phyloP scores from a whole-genome alignment of 2,113 vertebrate species.

The Heterocephalus glaber region DNA sequence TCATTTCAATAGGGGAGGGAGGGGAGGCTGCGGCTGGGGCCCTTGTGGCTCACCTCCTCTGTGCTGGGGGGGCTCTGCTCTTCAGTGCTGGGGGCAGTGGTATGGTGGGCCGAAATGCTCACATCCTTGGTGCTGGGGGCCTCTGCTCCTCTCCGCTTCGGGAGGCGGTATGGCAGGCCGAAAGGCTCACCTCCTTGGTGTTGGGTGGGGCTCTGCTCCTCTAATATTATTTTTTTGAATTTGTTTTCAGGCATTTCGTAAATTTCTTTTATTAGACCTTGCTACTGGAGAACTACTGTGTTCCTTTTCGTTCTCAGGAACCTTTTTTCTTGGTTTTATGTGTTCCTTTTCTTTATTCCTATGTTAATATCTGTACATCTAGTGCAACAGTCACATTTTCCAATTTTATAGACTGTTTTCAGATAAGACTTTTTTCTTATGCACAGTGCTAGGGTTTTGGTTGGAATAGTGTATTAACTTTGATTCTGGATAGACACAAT shows the following conservation, averaged over 20 bases:
- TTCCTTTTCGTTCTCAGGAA: not conserved
- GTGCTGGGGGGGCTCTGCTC: no score
- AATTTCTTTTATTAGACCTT: not conserved
- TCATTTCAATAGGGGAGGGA: no score
- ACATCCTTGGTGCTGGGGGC: no score
- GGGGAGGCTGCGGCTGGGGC: no score
- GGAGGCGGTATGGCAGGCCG: no score
- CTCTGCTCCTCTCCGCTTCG: no score
- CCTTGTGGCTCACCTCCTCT: no score
- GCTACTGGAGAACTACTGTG: not conserved
- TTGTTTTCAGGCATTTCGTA: not conserved
- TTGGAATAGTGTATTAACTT: not conserved
- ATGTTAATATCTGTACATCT: not conserved
- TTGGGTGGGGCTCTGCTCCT: no score
- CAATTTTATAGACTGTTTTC: not conserved
- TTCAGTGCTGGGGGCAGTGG: no score
- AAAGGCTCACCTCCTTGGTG: no score
- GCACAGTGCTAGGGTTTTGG: not conserved
- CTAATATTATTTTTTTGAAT: not conserved
- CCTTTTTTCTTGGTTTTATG: not conserved
- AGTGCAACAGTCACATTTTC: not conserved
- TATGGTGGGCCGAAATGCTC: no score
- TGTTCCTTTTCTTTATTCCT: not conserved
- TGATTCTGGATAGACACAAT: not conserved
- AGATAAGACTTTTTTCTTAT: not conserved